phyloP scores from a whole-genome alignment of 2,113 vertebrate species.

The Megaceryle torquata region DNA sequence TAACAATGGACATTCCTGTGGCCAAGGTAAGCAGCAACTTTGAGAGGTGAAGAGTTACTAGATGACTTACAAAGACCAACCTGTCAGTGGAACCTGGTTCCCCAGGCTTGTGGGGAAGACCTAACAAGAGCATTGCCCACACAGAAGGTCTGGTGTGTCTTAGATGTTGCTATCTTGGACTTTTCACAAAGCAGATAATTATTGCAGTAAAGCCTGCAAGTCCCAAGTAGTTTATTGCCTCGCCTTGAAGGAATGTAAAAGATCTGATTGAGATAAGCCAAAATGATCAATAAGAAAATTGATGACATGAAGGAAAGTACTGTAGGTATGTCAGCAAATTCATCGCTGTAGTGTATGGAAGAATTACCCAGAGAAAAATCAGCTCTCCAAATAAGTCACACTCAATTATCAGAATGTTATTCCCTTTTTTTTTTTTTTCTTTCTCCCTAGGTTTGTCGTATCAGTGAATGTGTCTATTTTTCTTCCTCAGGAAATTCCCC shows the following conservation, averaged over 20 bases:
- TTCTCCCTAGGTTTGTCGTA: neutral
- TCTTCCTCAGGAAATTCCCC: conserved; percentile 63
- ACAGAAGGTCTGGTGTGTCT: neutral
- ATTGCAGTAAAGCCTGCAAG: neutral
- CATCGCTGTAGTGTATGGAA: neutral
- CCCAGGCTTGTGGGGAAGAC: neutral
- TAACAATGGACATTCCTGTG: conserved; percentile 66
- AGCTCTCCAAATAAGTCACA: neutral
- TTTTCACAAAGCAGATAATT: neutral
- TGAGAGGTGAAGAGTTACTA: neutral
- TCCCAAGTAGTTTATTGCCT: neutral
- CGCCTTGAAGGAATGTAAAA: neutral
- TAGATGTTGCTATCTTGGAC: neutral
- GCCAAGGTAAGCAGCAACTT: conserved; percentile 72
- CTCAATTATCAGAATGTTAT: neutral
- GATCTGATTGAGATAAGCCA: neutral
- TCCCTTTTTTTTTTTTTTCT: neutral
- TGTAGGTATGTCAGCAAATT: neutral
- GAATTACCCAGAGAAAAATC: neutral
- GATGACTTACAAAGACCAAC: neutral
- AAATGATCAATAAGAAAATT: neutral
- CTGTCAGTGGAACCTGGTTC: neutral
- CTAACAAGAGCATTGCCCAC: neutral
- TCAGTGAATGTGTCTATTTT: neutral
- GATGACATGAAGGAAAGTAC: neutral